phyloP scores from a whole-genome alignment of 2,113 vertebrate genomes.

The Lota lota region DNA sequence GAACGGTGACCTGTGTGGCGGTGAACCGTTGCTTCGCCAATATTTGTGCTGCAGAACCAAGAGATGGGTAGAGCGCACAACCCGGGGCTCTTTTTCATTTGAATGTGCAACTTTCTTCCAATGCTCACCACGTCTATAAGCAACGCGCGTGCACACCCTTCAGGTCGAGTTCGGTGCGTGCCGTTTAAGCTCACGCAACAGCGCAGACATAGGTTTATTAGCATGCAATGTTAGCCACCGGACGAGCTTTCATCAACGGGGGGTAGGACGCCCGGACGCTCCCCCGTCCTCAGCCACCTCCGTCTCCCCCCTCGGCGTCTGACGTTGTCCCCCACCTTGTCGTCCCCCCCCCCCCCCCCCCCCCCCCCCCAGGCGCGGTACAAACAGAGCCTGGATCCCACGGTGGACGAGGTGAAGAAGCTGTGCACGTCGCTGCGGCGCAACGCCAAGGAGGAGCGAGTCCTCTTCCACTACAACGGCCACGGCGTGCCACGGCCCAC shows the following conservation, averaged over 20 bases:
- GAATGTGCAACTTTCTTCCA: too few relatives aligned
- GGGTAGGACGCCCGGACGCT: background rate
- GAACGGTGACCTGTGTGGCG: too few relatives aligned
- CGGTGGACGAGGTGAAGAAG: slow-evolving; percentile 98
- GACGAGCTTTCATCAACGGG: too few relatives aligned
- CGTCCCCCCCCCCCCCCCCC: slow-evolving; percentile 11
- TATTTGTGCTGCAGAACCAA: too few relatives aligned
- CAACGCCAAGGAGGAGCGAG: slow-evolving; percentile 96
- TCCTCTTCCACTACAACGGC: slow-evolving; percentile 98
- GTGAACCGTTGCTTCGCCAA: too few relatives aligned
- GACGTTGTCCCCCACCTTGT: too few relatives aligned
- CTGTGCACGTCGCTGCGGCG: slow-evolving; percentile 92
- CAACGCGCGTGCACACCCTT: too few relatives aligned
- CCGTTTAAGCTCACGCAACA: background rate
- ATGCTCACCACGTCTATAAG: too few relatives aligned
- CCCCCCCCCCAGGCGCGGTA: slow-evolving; percentile 83
- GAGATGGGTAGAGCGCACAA: too few relatives aligned
- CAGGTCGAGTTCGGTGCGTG: too few relatives aligned
- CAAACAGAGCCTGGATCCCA: slow-evolving; percentile 97
- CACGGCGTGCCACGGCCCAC: slow-evolving; percentile 96
- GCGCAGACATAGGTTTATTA: background rate
- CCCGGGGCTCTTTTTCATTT: too few relatives aligned
- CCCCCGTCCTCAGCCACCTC: background rate
- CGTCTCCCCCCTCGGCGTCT: background rate
- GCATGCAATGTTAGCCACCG: too few relatives aligned